Evolutionary conservation across 2,888 invertebrate species (phyloP).

Genomic region (Pocota personata): DNA sequence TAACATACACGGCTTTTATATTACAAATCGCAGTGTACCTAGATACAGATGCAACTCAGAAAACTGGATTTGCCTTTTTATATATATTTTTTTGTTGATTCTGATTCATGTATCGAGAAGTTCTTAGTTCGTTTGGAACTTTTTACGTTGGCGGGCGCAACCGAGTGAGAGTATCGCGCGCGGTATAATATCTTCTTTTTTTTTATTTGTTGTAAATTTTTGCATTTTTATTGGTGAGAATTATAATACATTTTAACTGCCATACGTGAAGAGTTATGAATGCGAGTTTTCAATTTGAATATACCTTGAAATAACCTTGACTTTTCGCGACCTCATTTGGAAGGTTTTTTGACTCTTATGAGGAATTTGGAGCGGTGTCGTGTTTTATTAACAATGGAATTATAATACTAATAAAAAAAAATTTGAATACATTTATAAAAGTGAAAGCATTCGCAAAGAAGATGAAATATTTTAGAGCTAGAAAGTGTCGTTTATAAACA

Average conservation of each 20-base stretch:
- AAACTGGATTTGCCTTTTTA: slow-evolving; percentile 61
- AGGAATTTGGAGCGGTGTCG: slow-evolving; percentile 1
- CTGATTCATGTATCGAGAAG: slow-evolving; percentile 52
- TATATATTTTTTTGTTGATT: slow-evolving; percentile 12
- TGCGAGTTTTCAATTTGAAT: slow-evolving; percentile 25
- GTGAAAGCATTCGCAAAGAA: slow-evolving; percentile 30
- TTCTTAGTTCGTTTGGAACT: slow-evolving; percentile 56
- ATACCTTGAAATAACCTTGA: slow-evolving; percentile 57
- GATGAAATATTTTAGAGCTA: background rate
- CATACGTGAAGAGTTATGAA: background rate
- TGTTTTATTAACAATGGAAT: background rate
- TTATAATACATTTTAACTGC: background rate
- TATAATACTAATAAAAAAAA: background rate
- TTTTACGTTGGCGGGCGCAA: slow-evolving; percentile 54
- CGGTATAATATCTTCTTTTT: background rate
- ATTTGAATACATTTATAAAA: slow-evolving; percentile 42
- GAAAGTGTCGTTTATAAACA: slow-evolving; percentile 22
- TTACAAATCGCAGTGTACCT: slow-evolving; percentile 52
- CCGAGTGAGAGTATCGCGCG: slow-evolving; percentile 30
- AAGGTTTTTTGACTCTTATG: background rate
- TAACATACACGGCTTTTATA: background rate
- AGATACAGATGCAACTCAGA: slow-evolving; percentile 53
- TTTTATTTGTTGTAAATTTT: background rate
- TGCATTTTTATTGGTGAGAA: background rate
- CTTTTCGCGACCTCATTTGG: slow-evolving; percentile 16